Conservation (phyloP, 2,797 vertebrate species). For the Sebastes aleutianus region DNA sequence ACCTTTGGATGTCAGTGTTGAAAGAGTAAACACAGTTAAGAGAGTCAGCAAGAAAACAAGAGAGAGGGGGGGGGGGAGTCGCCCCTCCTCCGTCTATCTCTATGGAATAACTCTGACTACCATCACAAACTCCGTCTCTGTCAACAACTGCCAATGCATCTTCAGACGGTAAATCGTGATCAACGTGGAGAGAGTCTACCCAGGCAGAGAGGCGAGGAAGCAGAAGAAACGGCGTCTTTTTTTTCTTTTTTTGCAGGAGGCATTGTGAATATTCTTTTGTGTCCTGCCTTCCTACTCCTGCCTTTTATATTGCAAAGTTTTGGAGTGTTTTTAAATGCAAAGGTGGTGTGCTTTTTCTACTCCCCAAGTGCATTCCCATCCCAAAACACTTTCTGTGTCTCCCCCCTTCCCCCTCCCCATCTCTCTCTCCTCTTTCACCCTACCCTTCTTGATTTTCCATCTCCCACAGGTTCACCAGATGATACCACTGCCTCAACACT, state of each 20-base stretch:
- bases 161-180: slow-evolving; percentile 75
- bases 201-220: slow-evolving; percentile 66
- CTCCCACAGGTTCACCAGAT: slow-evolving; percentile 63
- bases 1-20: slow-evolving; percentile 66
- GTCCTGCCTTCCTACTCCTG: slow-evolving; percentile 70
- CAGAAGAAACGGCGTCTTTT: slow-evolving; percentile 46
- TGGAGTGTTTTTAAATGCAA: slow-evolving; percentile 77
- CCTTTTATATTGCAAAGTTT: slow-evolving; percentile 80
- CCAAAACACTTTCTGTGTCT: slow-evolving; percentile 65
- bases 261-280: slow-evolving; percentile 84
- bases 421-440: slow-evolving; percentile 47
- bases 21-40: slow-evolving; percentile 80
- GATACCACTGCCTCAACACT: slow-evolving; percentile 58
- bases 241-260: slow-evolving; percentile 34
- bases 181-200: slow-evolving; percentile 67
- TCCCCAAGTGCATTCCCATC: slow-evolving; percentile 74
- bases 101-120: slow-evolving; percentile 73
- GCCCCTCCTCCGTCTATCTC: slow-evolving; percentile 65
- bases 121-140: slow-evolving; percentile 77
- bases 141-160: slow-evolving; percentile 81
- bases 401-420: not conserved
- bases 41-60: slow-evolving; percentile 74
- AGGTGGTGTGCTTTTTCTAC: slow-evolving; percentile 72
- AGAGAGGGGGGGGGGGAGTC: slow-evolving; percentile 29
- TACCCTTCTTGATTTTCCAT: slow-evolving; percentile 44